These are phyloP conservation scores for Argyresthia goedartella DNA, from an alignment of 2,888 invertebrate species.

Conservation along the genomic window DNA sequence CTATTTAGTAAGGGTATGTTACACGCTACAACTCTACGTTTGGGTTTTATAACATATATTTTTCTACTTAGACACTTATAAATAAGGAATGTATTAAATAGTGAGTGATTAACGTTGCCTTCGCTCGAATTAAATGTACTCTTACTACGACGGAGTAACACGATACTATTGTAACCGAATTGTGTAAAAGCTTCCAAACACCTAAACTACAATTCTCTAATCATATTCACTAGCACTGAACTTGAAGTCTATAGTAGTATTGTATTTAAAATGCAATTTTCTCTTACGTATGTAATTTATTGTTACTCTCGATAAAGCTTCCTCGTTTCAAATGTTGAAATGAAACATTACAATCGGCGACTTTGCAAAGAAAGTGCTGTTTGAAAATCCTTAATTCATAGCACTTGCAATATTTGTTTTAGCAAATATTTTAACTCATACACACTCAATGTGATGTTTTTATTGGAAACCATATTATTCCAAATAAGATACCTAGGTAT, in stretches of 20 bases:
- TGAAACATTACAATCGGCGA: too few relatives aligned
- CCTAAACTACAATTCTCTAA: constrained; percentile 52
- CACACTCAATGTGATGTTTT: too few relatives aligned
- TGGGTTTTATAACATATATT: constrained; percentile 37
- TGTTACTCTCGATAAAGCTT: constrained; percentile 61
- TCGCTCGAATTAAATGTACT: constrained; percentile 22
- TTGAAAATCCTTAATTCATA: too few relatives aligned
- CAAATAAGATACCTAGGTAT: too few relatives aligned
- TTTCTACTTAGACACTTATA: constrained; percentile 40
- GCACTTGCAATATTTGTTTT: too few relatives aligned
- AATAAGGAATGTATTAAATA: constrained; percentile 7
- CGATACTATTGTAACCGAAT: constrained; percentile 22
- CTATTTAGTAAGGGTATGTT: too few relatives aligned
- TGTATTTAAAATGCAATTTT: constrained; percentile 16
- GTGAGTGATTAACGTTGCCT: constrained; percentile 37
- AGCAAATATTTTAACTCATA: too few relatives aligned
- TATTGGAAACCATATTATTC: too few relatives aligned
- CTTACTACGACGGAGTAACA: constrained; percentile 8
- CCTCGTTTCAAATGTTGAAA: constrained; percentile 8
- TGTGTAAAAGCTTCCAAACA: constrained; percentile 69
- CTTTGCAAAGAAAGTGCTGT: too few relatives aligned
- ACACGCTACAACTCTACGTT: too few relatives aligned
- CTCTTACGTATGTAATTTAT: constrained; percentile 57
- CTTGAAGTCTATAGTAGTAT: constrained; percentile 1
- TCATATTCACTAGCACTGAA: constrained; percentile 1